Evolutionary conservation across 2,113 vertebrate species (phyloP).

Genomic region (Noturus placidus): DNA sequence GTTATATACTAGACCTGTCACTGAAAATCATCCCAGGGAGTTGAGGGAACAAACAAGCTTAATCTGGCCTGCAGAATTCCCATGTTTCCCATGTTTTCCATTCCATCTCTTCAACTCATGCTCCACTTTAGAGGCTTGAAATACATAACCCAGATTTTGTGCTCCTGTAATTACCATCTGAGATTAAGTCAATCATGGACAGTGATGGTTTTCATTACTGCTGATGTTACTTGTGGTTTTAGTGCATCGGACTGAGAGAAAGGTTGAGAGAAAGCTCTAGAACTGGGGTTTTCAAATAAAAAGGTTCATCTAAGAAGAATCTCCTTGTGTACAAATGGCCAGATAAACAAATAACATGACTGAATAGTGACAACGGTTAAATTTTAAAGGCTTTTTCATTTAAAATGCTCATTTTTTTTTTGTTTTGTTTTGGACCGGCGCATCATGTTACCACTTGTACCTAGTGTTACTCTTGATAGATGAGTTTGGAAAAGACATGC

Average conservation of each 20-base stretch:
- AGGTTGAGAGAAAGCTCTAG: neutral
- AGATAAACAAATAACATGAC: neutral
- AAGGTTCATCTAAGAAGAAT: neutral
- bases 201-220: neutral
- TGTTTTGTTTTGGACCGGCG: neutral
- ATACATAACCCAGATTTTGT: conserved; percentile 37
- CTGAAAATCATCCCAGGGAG: conserved; percentile 20
- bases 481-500: neutral
- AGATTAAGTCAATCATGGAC: neutral
- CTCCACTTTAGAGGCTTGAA: conserved; percentile 15
- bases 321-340: neutral
- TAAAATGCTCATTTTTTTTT: neutral
- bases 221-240: neutral
- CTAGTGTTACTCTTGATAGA: neutral
- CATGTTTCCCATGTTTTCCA: neutral
- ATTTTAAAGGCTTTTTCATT: neutral
- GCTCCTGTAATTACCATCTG: conserved; percentile 4
- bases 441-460: neutral
- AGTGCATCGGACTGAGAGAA: neutral
- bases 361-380: neutral
- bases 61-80: conserved; percentile 23
- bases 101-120: conserved; percentile 10
- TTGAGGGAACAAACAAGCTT: conserved; percentile 5
- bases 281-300: neutral
- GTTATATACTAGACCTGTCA: neutral